Percentiles rank a stretch among this genome's conserved stretches.
These are phyloP conservation scores for Cancer borealis DNA, from an alignment of 2,888 invertebrate species.

Conservation along the genomic window DNA sequence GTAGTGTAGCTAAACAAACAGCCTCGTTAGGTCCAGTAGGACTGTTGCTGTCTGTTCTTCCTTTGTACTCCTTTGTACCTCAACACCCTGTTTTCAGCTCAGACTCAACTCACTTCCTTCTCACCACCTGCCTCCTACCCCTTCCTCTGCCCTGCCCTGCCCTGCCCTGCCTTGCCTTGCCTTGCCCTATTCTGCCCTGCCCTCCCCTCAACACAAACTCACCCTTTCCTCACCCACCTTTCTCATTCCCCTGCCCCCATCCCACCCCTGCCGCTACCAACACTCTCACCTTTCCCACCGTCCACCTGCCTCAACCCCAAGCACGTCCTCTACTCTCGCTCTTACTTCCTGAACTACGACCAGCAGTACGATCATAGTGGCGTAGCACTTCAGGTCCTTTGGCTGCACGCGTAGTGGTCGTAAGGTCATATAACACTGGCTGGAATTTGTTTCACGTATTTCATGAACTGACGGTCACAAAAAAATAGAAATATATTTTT, in stretches of 20 bases:
- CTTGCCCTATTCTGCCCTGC: background rate
- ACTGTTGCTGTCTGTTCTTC: too few relatives aligned
- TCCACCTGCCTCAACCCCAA: background rate
- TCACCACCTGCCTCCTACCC: background rate
- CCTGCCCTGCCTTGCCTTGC: background rate
- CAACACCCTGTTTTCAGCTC: background rate
- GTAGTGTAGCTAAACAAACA: too few relatives aligned
- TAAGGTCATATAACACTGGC: background rate
- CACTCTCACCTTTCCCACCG: background rate
- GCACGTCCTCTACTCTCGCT: slow-evolving; percentile 5
- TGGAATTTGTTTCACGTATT: background rate
- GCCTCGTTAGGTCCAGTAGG: too few relatives aligned
- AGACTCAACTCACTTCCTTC: background rate
- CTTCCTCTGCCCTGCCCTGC: background rate
- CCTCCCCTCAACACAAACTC: background rate
- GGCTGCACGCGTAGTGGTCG: slow-evolving; percentile 6
- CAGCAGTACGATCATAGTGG: background rate
- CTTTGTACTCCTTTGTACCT: background rate
- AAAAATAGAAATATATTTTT: too few relatives aligned
- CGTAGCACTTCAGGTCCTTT: slow-evolving; percentile 20
- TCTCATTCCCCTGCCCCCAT: background rate
- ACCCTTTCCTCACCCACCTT: background rate
- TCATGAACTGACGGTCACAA: background rate
- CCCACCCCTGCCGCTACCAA: background rate
- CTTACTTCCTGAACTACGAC: slow-evolving; percentile 25